Percentiles rank a stretch among this genome's conserved stretches.
Evolutionary conservation across 2,113 vertebrate species (phyloP).

Genomic region (Sapayoa aenigma): DNA sequence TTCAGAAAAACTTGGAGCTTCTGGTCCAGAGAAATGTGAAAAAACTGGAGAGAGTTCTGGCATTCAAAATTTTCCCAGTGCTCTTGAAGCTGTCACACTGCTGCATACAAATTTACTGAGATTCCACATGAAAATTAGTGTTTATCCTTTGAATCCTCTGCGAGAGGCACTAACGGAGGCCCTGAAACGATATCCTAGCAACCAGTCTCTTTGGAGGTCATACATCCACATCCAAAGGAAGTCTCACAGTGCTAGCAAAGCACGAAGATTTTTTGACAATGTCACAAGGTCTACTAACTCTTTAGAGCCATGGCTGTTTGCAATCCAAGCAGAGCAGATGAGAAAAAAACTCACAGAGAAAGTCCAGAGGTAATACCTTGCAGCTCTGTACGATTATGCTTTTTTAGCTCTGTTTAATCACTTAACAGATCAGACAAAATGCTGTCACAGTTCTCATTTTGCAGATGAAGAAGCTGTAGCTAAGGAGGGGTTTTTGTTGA

Average conservation of each 20-base stretch:
- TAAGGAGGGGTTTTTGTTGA: background rate
- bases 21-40: background rate
- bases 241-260: constrained; percentile 84
- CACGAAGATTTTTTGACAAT: constrained; percentile 85
- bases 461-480: background rate
- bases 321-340: constrained; percentile 86
- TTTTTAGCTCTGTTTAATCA: background rate
- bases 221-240: constrained; percentile 84
- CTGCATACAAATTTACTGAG: constrained; percentile 81
- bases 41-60: background rate
- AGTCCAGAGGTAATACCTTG: constrained; percentile 81
- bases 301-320: constrained; percentile 88
- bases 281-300: constrained; percentile 71
- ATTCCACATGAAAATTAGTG: constrained; percentile 77
- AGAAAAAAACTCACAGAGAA: constrained; percentile 85
- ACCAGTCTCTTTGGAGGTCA: constrained; percentile 82
- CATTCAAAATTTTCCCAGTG: constrained; percentile 7
- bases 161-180: constrained; percentile 78
- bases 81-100: constrained; percentile 78
- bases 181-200: constrained; percentile 78
- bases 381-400: background rate
- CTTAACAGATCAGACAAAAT: background rate
- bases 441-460: background rate
- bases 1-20: constrained; percentile 65
- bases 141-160: constrained; percentile 83